Evolutionary conservation across 2,797 vertebrate species (phyloP).

Genomic region (Discoglossus pictus): DNA sequence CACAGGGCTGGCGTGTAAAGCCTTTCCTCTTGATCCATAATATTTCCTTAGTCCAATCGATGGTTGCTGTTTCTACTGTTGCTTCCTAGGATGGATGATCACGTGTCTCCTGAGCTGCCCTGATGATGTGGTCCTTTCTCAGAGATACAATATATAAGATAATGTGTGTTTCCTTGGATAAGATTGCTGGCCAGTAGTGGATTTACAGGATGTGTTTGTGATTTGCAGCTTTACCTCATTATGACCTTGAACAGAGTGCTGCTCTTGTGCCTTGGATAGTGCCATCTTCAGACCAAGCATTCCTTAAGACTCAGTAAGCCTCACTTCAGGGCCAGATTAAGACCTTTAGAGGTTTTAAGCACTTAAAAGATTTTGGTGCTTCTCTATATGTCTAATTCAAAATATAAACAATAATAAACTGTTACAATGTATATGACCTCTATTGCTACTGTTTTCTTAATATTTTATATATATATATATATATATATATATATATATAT

Average conservation of each 20-base stretch:
- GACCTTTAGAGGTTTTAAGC: too few species aligned
- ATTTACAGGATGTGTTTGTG: not conserved
- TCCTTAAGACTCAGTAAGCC: too few species aligned
- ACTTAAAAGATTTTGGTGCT: too few species aligned
- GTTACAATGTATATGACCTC: too few species aligned
- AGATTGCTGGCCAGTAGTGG: not conserved
- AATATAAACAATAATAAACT: too few species aligned
- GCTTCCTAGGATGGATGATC: not conserved
- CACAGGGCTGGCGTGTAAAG: not conserved
- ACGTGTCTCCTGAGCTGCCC: not conserved
- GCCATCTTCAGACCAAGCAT: slow-evolving; percentile 39
- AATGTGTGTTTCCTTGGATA: too few species aligned
- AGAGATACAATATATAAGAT: slow-evolving; percentile 14
- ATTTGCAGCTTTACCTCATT: slow-evolving; percentile 37
- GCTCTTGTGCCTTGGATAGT: not conserved
- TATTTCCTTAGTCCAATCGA: not conserved
- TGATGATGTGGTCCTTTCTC: not conserved
- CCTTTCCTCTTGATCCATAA: slow-evolving; percentile 1
- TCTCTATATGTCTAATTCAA: too few species aligned
- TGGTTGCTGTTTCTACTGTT: slow-evolving; percentile 14
- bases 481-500: too few species aligned
- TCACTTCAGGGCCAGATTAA: too few species aligned
- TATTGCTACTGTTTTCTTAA: too few species aligned
- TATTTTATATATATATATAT: too few species aligned
- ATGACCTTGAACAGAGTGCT: slow-evolving; percentile 37